These are phyloP conservation scores for Apaloderma vittatum DNA, from an alignment of 2,113 vertebrate species.

Conservation along the genomic window DNA sequence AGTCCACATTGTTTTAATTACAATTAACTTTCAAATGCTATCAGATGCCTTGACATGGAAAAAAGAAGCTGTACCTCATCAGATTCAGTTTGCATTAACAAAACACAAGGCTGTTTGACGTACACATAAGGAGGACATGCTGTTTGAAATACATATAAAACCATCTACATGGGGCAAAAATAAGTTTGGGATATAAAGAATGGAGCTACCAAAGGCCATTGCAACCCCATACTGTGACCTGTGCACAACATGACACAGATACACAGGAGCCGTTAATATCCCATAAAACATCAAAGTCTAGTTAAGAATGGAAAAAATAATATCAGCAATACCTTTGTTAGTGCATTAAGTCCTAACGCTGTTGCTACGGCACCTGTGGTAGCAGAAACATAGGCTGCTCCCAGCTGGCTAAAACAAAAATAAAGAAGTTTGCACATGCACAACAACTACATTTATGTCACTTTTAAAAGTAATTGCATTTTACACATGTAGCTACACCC, in stretches of 20 bases:
- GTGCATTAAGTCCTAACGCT: conserved; percentile 94
- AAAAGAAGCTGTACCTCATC: background rate
- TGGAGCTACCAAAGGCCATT: background rate
- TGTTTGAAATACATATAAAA: background rate
- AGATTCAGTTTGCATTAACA: background rate
- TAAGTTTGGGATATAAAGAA: background rate
- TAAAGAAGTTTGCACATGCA: background rate
- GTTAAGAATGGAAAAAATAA: background rate
- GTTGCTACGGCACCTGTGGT: conserved; percentile 95
- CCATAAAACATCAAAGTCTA: background rate
- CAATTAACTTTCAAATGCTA: background rate
- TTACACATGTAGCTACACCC: background rate
- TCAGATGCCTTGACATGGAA: background rate
- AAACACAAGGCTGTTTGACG: background rate
- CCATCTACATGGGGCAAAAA: background rate
- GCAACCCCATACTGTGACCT: background rate
- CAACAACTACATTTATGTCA: background rate
- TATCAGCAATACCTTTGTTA: conserved; percentile 90
- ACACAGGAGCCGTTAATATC: background rate
- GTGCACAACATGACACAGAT: background rate
- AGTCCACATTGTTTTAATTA: background rate
- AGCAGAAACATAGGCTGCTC: conserved; percentile 95
- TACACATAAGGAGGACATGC: background rate
- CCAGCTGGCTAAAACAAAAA: conserved; percentile 90
- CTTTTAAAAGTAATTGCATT: background rate